Percentiles rank a stretch among this genome's conserved stretches.
Conservation (phyloP, 2,888 invertebrate species). For the Ptycholaimellus sp. region DNA sequence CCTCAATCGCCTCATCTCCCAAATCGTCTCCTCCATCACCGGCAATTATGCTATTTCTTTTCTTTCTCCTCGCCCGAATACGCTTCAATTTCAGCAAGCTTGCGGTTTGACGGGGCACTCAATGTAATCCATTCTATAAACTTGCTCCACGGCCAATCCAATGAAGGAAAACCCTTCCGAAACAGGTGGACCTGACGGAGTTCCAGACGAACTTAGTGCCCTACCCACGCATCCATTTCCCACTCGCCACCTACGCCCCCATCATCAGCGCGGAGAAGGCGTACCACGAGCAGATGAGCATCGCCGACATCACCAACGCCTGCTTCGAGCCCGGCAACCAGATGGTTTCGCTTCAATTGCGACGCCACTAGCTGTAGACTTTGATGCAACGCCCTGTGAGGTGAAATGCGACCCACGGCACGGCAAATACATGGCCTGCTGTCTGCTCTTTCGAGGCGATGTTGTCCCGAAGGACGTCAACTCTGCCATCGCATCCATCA, state of each 20-base stretch:
- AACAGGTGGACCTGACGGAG: conserved; percentile 59
- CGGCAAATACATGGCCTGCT: conserved; percentile 58
- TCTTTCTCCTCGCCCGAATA: too few relatives aligned
- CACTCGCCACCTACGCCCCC: conserved; percentile 39
- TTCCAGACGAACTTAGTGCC: conserved; percentile 42
- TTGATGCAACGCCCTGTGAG: conserved; percentile 39
- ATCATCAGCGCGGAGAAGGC: conserved; percentile 25
- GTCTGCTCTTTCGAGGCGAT: conserved; percentile 76
- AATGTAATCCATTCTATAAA: too few relatives aligned
- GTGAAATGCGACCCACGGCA: conserved; percentile 39
- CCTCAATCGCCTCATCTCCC: conserved; percentile 73
- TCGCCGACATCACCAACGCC: conserved; percentile 65
- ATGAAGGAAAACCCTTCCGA: too few relatives aligned
- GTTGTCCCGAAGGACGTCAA: conserved; percentile 48
- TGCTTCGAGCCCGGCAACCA: conserved; percentile 61
- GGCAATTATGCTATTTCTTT: too few relatives aligned
- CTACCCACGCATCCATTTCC: conserved; percentile 73
- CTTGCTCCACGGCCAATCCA: too few relatives aligned
- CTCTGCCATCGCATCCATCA: conserved; percentile 11
- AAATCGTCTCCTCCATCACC: conserved; percentile 50
- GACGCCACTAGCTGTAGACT: too few relatives aligned
- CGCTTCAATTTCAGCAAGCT: conserved; percentile 48
- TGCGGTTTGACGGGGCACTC: conserved; percentile 63
- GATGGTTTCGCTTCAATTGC: too few relatives aligned
- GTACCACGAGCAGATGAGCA: conserved; percentile 32